These are phyloP conservation scores for Drosophila simulans DNA, from an alignment of 1,140 invertebrate genomes.

Conservation along the genomic window DNA sequence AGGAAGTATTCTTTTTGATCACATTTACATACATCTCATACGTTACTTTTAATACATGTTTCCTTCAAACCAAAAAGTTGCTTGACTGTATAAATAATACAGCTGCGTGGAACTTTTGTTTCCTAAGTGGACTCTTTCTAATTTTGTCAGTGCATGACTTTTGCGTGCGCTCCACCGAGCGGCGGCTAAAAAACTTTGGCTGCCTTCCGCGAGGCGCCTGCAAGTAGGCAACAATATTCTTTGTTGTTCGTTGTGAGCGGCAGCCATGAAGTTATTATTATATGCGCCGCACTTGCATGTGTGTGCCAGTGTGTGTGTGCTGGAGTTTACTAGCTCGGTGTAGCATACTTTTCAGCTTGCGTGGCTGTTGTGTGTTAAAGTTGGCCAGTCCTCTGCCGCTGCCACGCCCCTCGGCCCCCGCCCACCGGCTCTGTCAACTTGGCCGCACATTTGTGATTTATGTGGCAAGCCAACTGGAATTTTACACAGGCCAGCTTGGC, in stretches of 20 bases:
- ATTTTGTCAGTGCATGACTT: constrained; percentile 33
- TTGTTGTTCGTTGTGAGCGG: constrained; percentile 62
- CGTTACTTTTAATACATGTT: too few species aligned
- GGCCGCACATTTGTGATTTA: constrained; percentile 76
- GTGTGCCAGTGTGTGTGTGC: constrained; percentile 16
- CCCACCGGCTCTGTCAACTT: constrained; percentile 59
- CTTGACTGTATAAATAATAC: too few species aligned
- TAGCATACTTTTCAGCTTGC: constrained; percentile 72
- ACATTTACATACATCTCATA: too few species aligned
- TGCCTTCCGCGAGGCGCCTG: constrained; percentile 60
- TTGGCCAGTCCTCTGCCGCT: constrained; percentile 39
- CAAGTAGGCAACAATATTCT: constrained; percentile 74
- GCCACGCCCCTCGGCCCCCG: constrained; percentile 17
- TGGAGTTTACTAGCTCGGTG: constrained; percentile 61
- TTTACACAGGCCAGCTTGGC: constrained; percentile 45
- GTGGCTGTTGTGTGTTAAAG: constrained; percentile 80
- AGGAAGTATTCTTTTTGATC: too few species aligned
- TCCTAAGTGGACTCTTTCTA: neutral
- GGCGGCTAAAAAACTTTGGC: constrained; percentile 59
- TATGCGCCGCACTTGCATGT: constrained; percentile 47
- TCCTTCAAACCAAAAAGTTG: too few species aligned
- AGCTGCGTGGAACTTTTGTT: too few species aligned
- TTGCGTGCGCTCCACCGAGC: constrained; percentile 32
- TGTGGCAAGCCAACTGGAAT: constrained; percentile 53
- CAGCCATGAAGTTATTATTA: constrained; percentile 73